Base-by-base conservation (phyloP, 2,113 vertebrate species). In the Gobio gobio region DNA sequence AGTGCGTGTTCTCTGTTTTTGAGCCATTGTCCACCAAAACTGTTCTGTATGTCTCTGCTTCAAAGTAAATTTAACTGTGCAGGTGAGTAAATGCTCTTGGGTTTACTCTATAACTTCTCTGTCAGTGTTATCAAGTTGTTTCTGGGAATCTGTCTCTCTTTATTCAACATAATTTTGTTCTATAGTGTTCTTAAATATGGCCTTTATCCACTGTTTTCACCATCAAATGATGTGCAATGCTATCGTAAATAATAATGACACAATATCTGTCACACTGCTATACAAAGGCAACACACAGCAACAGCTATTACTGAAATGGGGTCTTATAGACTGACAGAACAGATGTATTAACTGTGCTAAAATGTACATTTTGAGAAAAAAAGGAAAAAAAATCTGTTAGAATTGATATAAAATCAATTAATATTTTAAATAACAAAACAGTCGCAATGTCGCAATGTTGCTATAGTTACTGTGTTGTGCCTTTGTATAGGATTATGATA, bases 61-160 rank as follows among this genome's bases (percentile, higher is more conserved):
- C 3, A 47, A 22, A 74, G 72, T 47, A 47, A 49, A 45, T 73
- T 74, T 74, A 74, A 74, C n/a, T 74, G 22, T 73, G n/a, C 43
- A 49, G 43, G n/a, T 74, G n/a, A 74, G 26, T 47, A 14, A 14
- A 74, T 74, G n/a, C 43, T 49, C 22, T 74, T 74, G 72, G 12
- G 47, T 74, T 24, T 74, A 74, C 43, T 47, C 43, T 49, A 49
- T 14, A 74, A 13, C 22, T 74, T 74, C 12, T 74, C 70, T 47
- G 43, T 74, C 43, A 26, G 72, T 74, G 22, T 49, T 73, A 47
- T 22, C 24, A 47, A 73, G 12, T 73, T 73, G 70, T 73, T 68
- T 64, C 18, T 68, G 33, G 20, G 8, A 40, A 73, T 40, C n/a
- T 74, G n/a, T 26, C 13, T 49, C 70, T 72, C 29, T 70, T 63